Evolutionary conservation across 2,888 invertebrate genomes (phyloP).

Genomic region (Thymelicus acteon): DNA sequence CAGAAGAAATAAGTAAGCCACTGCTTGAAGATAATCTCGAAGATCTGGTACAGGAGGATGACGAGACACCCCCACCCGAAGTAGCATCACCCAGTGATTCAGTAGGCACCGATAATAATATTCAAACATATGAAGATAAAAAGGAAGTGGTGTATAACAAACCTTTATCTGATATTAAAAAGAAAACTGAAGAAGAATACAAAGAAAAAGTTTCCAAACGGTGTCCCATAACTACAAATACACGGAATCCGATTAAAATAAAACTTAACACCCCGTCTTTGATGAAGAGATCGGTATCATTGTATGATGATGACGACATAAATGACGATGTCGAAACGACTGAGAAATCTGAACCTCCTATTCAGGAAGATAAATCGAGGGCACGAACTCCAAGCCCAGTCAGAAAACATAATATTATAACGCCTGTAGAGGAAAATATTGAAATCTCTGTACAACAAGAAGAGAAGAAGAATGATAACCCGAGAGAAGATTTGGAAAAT

Average conservation of each 20-base stretch:
- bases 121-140: conserved; percentile 25
- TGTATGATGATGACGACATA: conserved; percentile 82
- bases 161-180: conserved; percentile 44
- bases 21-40: conserved; percentile 48
- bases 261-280: conserved; percentile 76
- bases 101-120: conserved; percentile 6
- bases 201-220: conserved; percentile 71
- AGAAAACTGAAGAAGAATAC: conserved; percentile 61
- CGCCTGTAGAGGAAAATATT: conserved; percentile 3
- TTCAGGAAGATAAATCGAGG: conserved; percentile 29
- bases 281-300: conserved; percentile 78
- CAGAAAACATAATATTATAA: conserved; percentile 20
- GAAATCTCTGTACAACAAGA: conserved; percentile 3
- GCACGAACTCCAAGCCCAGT: conserved; percentile 16
- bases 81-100: conserved; percentile 36
- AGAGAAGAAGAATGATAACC: not conserved
- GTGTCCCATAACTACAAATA: conserved; percentile 69
- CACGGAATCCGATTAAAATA: conserved; percentile 75
- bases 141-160: conserved; percentile 21
- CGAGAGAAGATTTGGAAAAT: conserved; percentile 2
- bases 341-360: conserved; percentile 36
- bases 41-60: conserved; percentile 61
- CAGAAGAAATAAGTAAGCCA: conserved; percentile 41
- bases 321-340: conserved; percentile 39
- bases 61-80: conserved; percentile 49